Percentiles rank a stretch among this genome's conserved stretches.
These are phyloP conservation scores for Felis catus DNA, from an alignment of 2,113 vertebrate genomes.

Conservation along the genomic window F.catus_Fca126_mat1.0 CM031416.1:89328001-89328500, in stretches of 20 bases:
- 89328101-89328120: too few species aligned
- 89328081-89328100: too few species aligned
- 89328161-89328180: too few species aligned
- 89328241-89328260: neutral
- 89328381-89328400: slow-evolving; percentile 96
- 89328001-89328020: too few species aligned
- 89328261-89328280: neutral
- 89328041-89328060: too few species aligned
- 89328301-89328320: slow-evolving; percentile 97
- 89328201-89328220: neutral
- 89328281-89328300: slow-evolving; percentile 54
- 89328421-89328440: neutral
- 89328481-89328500: slow-evolving; percentile 41
- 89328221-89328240: slow-evolving; percentile 26
- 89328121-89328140: too few species aligned
- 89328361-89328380: slow-evolving; percentile 91
- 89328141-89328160: too few species aligned
- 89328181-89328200: too few species aligned
- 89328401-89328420: slow-evolving; percentile 91
- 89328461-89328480: slow-evolving; percentile 20
- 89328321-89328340: slow-evolving; percentile 95
- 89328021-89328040: too few species aligned
- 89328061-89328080: too few species aligned
- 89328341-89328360: slow-evolving; percentile 92
- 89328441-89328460: slow-evolving; percentile 34